Evolutionary conservation across 2,797 vertebrate species (phyloP).

Genomic region (Lindbergichthys nudifrons): DNA sequence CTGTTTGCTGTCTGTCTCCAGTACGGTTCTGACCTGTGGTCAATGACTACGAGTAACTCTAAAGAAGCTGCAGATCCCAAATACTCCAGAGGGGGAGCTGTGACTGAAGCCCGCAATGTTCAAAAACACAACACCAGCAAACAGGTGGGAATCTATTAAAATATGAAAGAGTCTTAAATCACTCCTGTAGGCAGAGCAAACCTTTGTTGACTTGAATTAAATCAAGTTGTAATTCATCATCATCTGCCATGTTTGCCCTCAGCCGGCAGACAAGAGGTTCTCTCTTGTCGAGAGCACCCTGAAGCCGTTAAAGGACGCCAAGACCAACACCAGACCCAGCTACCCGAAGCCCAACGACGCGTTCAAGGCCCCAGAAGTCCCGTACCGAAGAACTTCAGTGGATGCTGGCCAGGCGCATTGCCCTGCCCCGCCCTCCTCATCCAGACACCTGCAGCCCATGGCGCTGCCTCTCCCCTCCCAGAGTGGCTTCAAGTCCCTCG

Average conservation of each 20-base stretch:
- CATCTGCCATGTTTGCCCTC: constrained; percentile 24
- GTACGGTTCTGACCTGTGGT: constrained; percentile 86
- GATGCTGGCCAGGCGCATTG: constrained; percentile 19
- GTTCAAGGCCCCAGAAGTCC: constrained; percentile 28
- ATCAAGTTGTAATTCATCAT: neutral
- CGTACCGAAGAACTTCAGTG: constrained; percentile 35
- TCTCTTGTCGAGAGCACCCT: constrained; percentile 51
- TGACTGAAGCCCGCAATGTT: constrained; percentile 47
- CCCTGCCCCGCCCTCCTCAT: constrained; percentile 5
- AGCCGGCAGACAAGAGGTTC: constrained; percentile 44
- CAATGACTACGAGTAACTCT: constrained; percentile 72
- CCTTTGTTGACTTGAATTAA: neutral
- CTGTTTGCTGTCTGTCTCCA: constrained; percentile 65
- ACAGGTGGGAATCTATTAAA: constrained; percentile 42
- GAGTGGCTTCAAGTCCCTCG: constrained; percentile 3
- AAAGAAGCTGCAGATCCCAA: constrained; percentile 82
- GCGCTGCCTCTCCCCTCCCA: constrained; percentile 14
- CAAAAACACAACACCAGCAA: constrained; percentile 22
- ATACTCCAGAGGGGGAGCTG: constrained; percentile 79
- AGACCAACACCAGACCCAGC: constrained; percentile 68
- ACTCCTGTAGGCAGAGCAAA: no score
- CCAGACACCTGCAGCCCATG: constrained; percentile 6
- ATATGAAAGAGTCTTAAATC: neutral
- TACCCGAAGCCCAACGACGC: constrained; percentile 73
- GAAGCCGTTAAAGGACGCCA: constrained; percentile 28